Evolutionary conservation across 2,888 invertebrate species (phyloP).

Genomic region (Drosophila dives): DNA sequence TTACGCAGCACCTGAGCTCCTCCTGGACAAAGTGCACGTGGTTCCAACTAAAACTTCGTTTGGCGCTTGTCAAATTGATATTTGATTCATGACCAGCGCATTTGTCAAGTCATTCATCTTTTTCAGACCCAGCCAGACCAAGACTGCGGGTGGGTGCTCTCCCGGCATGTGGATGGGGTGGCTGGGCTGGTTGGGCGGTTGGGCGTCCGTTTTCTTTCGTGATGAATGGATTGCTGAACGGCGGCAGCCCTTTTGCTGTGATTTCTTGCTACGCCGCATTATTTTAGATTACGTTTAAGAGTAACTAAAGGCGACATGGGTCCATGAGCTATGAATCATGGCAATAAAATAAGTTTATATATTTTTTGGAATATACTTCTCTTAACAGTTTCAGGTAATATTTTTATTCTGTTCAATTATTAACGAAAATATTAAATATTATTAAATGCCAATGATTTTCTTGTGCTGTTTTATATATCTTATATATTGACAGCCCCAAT

Average conservation of each 20-base stretch:
- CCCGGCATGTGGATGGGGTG: neutral
- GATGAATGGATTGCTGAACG: constrained; percentile 67
- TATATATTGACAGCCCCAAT: constrained; percentile 5
- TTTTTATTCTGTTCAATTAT: neutral
- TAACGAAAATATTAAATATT: neutral
- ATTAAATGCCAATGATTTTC: neutral
- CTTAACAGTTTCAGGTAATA: neutral
- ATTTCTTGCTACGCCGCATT: constrained; percentile 63
- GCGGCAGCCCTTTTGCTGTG: constrained; percentile 67
- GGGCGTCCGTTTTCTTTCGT: constrained; percentile 39
- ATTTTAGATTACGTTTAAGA: constrained; percentile 44
- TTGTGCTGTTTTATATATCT: neutral
- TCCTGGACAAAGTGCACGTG: constrained; percentile 11
- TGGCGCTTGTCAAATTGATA: constrained; percentile 82
- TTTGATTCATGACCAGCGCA: constrained; percentile 83
- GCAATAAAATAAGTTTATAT: neutral
- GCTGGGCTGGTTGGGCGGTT: constrained; percentile 8
- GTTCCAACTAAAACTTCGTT: constrained; percentile 44
- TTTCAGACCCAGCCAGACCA: constrained; percentile 50
- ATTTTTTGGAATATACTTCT: neutral
- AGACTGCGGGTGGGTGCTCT: constrained; percentile 8
- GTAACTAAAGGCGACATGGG: neutral
- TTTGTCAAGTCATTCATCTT: constrained; percentile 83
- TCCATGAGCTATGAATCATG: constrained; percentile 23
- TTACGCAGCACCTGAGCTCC: constrained; percentile 61